These are phyloP conservation scores for Ophioderma brevispina DNA, from an alignment of 35 echinoderm and acorn worm species.

Conservation along the genomic window DNA sequence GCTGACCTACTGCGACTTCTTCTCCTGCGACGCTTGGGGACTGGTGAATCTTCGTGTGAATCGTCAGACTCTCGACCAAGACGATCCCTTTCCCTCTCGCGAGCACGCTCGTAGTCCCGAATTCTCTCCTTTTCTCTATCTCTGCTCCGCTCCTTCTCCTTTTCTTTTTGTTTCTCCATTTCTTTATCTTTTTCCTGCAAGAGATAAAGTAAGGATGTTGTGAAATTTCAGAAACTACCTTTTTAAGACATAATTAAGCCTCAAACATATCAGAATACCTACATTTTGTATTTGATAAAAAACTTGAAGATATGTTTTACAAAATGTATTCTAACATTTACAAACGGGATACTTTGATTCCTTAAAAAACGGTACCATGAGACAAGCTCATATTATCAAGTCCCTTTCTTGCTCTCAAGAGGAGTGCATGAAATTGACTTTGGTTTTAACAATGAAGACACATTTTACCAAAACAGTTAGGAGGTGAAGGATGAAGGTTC, in stretches of 20 bases:
- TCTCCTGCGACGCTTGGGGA: conserved; percentile 46
- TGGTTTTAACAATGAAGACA: too few species aligned
- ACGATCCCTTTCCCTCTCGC: conserved; percentile 77
- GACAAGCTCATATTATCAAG: too few species aligned
- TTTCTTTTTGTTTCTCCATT: conserved; percentile 67
- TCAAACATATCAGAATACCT: background rate
- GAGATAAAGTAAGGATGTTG: too few species aligned
- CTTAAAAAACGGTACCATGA: too few species aligned
- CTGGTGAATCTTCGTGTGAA: conserved; percentile 53
- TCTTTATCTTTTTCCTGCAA: conserved; percentile 84
- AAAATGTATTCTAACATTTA: too few species aligned
- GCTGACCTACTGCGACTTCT: conserved; percentile 43
- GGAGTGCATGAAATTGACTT: too few species aligned
- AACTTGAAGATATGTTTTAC: too few species aligned
- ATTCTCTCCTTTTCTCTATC: conserved; percentile 70
- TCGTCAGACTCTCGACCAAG: conserved; percentile 50
- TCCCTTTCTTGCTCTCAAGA: too few species aligned
- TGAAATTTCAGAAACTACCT: background rate
- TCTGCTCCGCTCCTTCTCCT: conserved; percentile 77
- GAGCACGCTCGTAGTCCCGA: conserved; percentile 80
- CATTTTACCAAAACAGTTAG: too few species aligned
- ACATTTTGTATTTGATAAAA: too few species aligned
- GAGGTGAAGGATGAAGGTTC: too few species aligned
- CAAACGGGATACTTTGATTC: too few species aligned
- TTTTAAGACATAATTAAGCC: background rate